Evolutionary conservation across 2,888 invertebrate species (phyloP).

Genomic region (Electrophaes corylata): DNA sequence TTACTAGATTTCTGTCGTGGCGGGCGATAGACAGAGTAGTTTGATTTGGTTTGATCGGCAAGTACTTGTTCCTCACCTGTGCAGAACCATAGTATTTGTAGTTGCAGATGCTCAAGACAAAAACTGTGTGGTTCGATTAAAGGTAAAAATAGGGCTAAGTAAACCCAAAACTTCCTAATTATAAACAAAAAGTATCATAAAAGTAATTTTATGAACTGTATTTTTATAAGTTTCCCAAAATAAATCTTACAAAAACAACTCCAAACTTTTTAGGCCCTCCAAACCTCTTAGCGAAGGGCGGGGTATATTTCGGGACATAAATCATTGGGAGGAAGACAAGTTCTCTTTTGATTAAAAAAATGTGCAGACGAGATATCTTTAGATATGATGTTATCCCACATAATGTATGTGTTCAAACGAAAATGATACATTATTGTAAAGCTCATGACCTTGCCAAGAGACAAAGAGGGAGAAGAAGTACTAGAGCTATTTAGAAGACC

Average conservation of each 20-base stretch:
- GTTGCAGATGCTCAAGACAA: too few species aligned
- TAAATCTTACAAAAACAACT: conserved; percentile 39
- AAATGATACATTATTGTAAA: background rate
- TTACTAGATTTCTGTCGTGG: background rate
- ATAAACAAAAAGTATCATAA: conserved; percentile 42
- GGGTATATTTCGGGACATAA: conserved; percentile 36
- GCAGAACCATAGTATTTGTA: too few species aligned
- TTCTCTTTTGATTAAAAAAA: conserved; percentile 39
- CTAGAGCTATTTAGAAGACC: too few species aligned
- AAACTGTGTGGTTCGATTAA: too few species aligned
- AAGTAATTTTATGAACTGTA: conserved; percentile 40
- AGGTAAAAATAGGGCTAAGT: conserved; percentile 2
- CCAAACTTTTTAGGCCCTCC: conserved; percentile 35
- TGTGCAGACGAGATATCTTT: conserved; percentile 31
- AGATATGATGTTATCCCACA: conserved; percentile 8
- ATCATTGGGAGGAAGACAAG: conserved; percentile 39
- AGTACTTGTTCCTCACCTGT: background rate
- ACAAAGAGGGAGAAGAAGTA: too few species aligned
- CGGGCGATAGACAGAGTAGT: background rate
- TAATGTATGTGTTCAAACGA: background rate
- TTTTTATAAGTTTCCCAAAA: conserved; percentile 36
- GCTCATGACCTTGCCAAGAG: background rate
- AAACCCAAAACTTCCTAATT: conserved; percentile 34
- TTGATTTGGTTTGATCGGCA: background rate
- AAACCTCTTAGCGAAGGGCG: conserved; percentile 30